Evolutionary conservation across 2,888 invertebrate species (phyloP).

Genomic region (Punctoribates punctum): DNA sequence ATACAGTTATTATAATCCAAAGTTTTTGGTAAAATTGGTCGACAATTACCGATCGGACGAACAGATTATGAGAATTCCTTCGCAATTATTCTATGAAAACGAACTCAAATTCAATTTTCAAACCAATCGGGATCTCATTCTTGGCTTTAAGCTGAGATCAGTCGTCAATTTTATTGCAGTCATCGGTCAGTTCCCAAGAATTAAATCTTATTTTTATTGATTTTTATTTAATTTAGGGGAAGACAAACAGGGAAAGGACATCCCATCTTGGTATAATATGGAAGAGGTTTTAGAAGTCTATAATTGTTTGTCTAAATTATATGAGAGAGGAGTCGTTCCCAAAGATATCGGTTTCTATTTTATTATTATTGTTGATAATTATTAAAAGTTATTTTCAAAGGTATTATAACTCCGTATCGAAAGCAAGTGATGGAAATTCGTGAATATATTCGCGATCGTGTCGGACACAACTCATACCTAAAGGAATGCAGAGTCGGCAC

Average conservation of each 20-base stretch:
- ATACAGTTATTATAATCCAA: constrained; percentile 70
- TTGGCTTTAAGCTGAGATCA: constrained; percentile 46
- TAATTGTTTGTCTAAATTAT: constrained; percentile 64
- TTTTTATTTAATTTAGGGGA: constrained; percentile 47
- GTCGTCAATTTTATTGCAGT: constrained; percentile 56
- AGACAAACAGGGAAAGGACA: constrained; percentile 64
- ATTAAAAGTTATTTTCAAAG: too few species aligned
- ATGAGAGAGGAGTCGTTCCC: constrained; percentile 60
- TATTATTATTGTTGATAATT: not conserved
- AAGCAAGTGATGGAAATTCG: too few species aligned
- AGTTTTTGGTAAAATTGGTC: constrained; percentile 69
- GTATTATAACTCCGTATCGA: constrained; percentile 85
- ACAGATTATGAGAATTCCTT: constrained; percentile 70
- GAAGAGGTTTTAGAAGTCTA: constrained; percentile 70
- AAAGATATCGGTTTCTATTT: constrained; percentile 64
- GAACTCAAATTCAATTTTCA: constrained; percentile 67
- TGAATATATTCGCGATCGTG: too few species aligned
- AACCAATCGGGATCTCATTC: constrained; percentile 51
- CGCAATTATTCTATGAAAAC: constrained; percentile 75
- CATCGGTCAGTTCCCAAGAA: constrained; percentile 53
- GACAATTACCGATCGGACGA: constrained; percentile 81
- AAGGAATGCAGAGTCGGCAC: constrained; percentile 67
- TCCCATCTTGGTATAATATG: constrained; percentile 85
- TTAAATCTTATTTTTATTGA: not conserved
- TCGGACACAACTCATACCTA: too few species aligned